Evolutionary conservation across 2,113 vertebrate genomes (phyloP), one percentile per base, ranked within the genome.

Genomic region (Perccottus glenii): DNA sequence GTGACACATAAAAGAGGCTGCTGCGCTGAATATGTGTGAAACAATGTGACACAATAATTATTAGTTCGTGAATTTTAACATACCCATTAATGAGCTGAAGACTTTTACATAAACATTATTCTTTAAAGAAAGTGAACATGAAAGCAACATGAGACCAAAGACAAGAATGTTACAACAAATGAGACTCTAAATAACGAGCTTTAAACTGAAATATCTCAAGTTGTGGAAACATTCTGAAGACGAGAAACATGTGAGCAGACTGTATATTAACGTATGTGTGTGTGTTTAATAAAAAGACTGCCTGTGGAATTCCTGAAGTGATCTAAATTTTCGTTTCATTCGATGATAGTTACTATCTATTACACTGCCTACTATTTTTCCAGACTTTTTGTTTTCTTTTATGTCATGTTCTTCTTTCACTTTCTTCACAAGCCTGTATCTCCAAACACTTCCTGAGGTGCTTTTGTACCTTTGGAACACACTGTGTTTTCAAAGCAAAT

Each of bases 381-480:
- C 9, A 33, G 32, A 11, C 50, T 6, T 65, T 61, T 14, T n/a
- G 19, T 27, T 27, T 1, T 5, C 9, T 63, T 43, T 60, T 51
- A 16, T 48, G 6, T 36, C 38, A 16, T 40, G 36, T 57, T 67
- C 4, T 57, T 67, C 4, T 32, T 4, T 36, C 33, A 32, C 50
- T 64, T 59, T 44, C 11, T 64, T 72, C 49, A 27, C 27, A 15
- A 51, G 9, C 11, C 3, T n/a, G 19, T 50, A 12, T 36, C 33
- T 69, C 11, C 60, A 55, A 56, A 53, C 35, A 47, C n/a, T 15
- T 59, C 38, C 11, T 40, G 36, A 65, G 15, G 58, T 70, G 35
- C 45, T 74, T 64, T 55, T 66, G 33, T 14, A 71, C 32, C 51
- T 40, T 5, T 9, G 12, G 60, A 36, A 12, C 42, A 8, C 42